Evolutionary conservation across 1,140 invertebrate species (phyloP).

Genomic region (Polypedilum vanderplanki): DNA sequence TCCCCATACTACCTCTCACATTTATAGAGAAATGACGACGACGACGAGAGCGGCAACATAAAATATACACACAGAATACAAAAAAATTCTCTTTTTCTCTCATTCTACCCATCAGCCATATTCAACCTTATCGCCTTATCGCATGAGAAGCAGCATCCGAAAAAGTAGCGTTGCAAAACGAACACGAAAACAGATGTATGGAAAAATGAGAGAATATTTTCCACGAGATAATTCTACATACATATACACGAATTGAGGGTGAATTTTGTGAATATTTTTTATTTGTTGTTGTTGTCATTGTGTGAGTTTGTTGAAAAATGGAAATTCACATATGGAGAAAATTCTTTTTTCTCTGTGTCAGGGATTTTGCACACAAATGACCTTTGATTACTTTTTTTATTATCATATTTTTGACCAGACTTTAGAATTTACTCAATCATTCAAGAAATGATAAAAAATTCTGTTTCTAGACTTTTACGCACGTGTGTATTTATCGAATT

Average conservation of each 20-base stretch:
- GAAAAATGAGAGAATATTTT: not conserved
- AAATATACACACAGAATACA: not conserved
- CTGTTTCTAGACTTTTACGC: too few relatives aligned
- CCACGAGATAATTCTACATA: not conserved
- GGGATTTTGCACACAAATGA: not conserved
- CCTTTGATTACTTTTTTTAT: too few relatives aligned
- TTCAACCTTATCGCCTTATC: constrained; percentile 11
- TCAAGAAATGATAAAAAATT: too few relatives aligned
- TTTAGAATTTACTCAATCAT: too few relatives aligned
- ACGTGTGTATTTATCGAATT: too few relatives aligned
- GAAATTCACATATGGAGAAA: constrained; percentile 10
- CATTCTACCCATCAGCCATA: not conserved
- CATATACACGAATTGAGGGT: too few relatives aligned
- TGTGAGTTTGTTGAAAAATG: not conserved
- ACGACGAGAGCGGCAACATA: not conserved
- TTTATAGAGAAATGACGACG: not conserved
- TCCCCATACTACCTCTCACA: not conserved
- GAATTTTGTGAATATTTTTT: too few relatives aligned
- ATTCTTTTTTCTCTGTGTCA: not conserved
- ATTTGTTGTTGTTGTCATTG: too few relatives aligned
- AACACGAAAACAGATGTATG: constrained; percentile 12
- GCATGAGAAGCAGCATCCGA: constrained; percentile 8
- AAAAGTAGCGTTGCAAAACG: constrained; percentile 9
- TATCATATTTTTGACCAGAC: too few relatives aligned
- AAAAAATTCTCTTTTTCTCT: not conserved